phyloP scores from a whole-genome alignment of 2,113 vertebrate species.

The Upupa epops region DNA sequence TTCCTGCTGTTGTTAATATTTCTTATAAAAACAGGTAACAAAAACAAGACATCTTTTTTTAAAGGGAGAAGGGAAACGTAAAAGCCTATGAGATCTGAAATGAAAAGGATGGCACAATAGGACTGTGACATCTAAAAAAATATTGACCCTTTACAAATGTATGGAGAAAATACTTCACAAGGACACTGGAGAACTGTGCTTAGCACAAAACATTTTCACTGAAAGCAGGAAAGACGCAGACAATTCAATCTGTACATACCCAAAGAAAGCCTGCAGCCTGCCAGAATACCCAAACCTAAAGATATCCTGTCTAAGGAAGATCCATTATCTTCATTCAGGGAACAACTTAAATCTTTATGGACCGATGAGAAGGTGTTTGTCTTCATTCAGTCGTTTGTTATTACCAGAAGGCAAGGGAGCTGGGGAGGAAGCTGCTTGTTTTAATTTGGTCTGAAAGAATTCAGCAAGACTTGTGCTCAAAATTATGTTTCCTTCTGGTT shows the following conservation, averaged over 20 bases:
- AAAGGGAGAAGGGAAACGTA: neutral
- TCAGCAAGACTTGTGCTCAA: neutral
- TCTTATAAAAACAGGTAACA: neutral
- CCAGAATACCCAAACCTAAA: neutral
- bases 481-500: slow-evolving; percentile 30
- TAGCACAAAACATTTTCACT: neutral
- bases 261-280: neutral
- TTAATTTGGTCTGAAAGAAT: slow-evolving; percentile 47
- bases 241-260: neutral
- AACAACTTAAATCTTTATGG: slow-evolving; percentile 16
- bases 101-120: neutral
- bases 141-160: neutral
- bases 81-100: neutral
- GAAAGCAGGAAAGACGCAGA: neutral
- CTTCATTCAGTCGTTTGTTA: neutral
- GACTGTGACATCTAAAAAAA: neutral
- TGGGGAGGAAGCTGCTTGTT: slow-evolving; percentile 27
- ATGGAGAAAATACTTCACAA: neutral
- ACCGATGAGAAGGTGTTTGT: neutral
- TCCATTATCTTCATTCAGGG: neutral
- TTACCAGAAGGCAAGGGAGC: slow-evolving; percentile 39
- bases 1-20: neutral
- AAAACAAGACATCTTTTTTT: neutral
- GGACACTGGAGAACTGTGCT: neutral
- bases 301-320: neutral